phyloP scores from a whole-genome alignment of 1,140 invertebrate species.

The Calephelis virginiensis region DNA sequence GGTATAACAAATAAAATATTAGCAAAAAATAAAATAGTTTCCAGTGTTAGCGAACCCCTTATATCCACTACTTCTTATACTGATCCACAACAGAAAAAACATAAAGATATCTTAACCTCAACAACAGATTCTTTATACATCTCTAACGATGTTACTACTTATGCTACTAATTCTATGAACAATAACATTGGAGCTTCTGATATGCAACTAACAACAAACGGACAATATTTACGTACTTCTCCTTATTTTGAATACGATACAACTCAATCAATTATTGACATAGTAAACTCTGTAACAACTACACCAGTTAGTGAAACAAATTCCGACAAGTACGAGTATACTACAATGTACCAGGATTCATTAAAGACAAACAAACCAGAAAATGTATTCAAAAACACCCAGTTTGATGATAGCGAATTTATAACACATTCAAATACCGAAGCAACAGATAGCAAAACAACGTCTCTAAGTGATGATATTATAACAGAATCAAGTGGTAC shows the following conservation, averaged over 20 bases:
- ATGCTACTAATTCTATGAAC: background rate
- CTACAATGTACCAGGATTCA: too few species aligned
- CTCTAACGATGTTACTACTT: background rate
- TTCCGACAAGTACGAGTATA: too few species aligned
- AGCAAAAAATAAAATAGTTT: background rate
- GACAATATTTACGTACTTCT: too few species aligned
- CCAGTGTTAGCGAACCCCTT: background rate
- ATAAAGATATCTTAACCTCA: background rate
- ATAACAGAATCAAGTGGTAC: background rate
- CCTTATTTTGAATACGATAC: too few species aligned
- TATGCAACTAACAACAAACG: too few species aligned
- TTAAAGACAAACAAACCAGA: too few species aligned
- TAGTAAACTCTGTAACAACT: too few species aligned
- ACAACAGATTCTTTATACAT: background rate
- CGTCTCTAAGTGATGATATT: background rate
- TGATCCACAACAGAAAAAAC: background rate
- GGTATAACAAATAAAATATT: too few species aligned
- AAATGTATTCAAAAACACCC: too few species aligned
- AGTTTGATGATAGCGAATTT: background rate
- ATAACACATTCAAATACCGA: background rate
- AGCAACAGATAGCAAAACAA: background rate
- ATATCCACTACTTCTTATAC: background rate
- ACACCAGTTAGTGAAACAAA: too few species aligned
- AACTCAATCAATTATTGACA: too few species aligned
- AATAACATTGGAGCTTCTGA: background rate